Evolutionary conservation across 2,888 invertebrate species (phyloP), one percentile per base, ranked within the genome.

Genomic region (Hanleya hanleyi): DNA sequence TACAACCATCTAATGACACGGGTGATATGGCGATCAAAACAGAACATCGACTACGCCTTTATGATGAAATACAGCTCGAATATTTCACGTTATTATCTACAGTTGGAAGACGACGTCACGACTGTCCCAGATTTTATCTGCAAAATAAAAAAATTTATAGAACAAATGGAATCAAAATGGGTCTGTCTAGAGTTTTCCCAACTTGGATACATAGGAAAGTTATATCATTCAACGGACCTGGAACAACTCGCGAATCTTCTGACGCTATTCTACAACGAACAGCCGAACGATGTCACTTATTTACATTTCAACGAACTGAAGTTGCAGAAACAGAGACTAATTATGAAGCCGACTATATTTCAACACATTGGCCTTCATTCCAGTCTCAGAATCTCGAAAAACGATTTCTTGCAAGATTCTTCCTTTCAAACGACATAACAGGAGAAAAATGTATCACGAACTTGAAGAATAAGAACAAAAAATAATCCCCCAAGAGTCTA

Each of bases 51-150:
- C 77, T 91, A 89, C 77, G 88, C 89, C 0, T 90, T 86, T 72
- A 76, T 91, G 29, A 87, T 88, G 69, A 77, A 84, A 68, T 91
- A 89, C 73, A 77, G 87, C 7, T 75, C 80, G 26, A 77, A 83
- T 18, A 64, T 89, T 47, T 88, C 88, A 1, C 76, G 82, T 36
- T 90, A 88, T 76, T 90, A 90, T 73, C 74, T 91, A 37, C 88
- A 90, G 29, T 76, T 90, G 32, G 91, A 91, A 75, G 91, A 91
- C 75, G 91, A 91, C 75, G 86, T 91, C 29, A 80, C 89, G 15
- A 80, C 88, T 2, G 83, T 89, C 0, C 78, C 81, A 6, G 81
- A 83, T 62, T 91, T 86, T 77, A 77, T 89, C 9, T 80, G 80
- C 7, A 85, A 87, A 57, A 88, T 90, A 65, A 79, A 77, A 69